Base-by-base conservation (phyloP, 1,140 invertebrate species). In the Lerema accius region DNA sequence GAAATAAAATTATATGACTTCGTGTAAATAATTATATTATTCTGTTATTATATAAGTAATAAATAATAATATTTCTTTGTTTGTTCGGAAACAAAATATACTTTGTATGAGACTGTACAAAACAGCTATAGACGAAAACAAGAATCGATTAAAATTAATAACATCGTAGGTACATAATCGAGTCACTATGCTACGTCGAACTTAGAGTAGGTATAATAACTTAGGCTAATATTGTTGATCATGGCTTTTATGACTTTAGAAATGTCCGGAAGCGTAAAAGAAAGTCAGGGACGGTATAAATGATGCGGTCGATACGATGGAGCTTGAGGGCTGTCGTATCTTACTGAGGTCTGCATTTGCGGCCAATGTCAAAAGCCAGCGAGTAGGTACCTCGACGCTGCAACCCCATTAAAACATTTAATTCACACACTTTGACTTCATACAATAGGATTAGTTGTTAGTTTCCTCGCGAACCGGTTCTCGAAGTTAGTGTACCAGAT, bases 301-400 rank as follows among this genome's bases (percentile, higher is more conserved):
- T 89, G 86, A 67, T 86, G 86, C 78, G 82, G 73, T 51, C 64
- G 82, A 80, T 84, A 90, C 76, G 84, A 70, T 72, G 85, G 73
- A 69, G 78, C 76, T 69, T 74, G 83, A 56, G 76, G 79, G 73
- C 87, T 86, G 81, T 80, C 82, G 89, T 84, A 87, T 89, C 84
- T 90, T 91, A 91, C 72, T 78, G 80, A 73, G 78, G 83, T 84
- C 81, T 86, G 73, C 76, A 74, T 68, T 72, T 78, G 79, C 80
- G 83, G 87, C 86, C 87, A 89, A 81, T 91, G 90, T 92, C 91
- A 92, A 91, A 92, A 92, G 82, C 91, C 91, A 86, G 91, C 90
- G 73, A 92, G 90, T 79, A 92, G 89, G 71, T 92, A 92, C 80
- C 91, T 91, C 80, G 91, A 91, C 82, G 91, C 91, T 92, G 89